Conservation (phyloP, 2,113 vertebrate genomes). For the Pardalotus punctatus region DNA sequence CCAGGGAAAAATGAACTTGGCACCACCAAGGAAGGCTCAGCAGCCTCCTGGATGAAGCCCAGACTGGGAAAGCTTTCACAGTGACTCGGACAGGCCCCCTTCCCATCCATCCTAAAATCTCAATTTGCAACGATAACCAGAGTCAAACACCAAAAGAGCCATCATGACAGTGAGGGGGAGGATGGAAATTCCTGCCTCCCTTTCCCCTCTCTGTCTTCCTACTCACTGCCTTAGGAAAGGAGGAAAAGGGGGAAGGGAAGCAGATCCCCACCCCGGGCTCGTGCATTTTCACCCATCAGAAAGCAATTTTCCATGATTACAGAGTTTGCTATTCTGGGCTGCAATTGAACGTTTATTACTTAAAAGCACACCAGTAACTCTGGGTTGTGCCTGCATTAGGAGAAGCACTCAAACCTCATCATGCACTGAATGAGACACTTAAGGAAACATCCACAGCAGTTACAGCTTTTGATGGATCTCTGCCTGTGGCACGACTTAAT, state of each 20-base stretch:
- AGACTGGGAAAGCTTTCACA: not conserved
- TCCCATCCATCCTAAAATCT: not conserved
- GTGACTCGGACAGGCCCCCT: fast-evolving
- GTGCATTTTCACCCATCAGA: not conserved
- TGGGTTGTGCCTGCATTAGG: conserved; percentile 5
- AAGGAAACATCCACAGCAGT: conserved; percentile 1
- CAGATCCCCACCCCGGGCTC: not conserved
- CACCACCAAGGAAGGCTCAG: not conserved
- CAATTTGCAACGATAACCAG: not conserved
- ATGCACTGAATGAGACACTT: conserved; percentile 2
- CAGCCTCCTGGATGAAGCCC: not conserved
- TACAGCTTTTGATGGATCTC: not conserved
- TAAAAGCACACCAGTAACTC: not conserved
- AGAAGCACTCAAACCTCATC: conserved; percentile 7
- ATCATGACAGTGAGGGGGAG: fast-evolving
- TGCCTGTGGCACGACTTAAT: not conserved
- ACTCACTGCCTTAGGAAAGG: not conserved
- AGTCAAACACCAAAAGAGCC: not conserved
- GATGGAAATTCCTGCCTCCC: not conserved
- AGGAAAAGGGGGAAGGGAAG: not conserved
- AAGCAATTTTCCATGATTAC: not conserved
- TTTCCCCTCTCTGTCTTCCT: not conserved
- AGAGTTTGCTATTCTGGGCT: not conserved
- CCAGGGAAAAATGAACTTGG: not conserved
- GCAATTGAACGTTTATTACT: not conserved